Evolutionary conservation across 1,140 invertebrate species (phyloP).

Genomic region (Atta texana): DNA sequence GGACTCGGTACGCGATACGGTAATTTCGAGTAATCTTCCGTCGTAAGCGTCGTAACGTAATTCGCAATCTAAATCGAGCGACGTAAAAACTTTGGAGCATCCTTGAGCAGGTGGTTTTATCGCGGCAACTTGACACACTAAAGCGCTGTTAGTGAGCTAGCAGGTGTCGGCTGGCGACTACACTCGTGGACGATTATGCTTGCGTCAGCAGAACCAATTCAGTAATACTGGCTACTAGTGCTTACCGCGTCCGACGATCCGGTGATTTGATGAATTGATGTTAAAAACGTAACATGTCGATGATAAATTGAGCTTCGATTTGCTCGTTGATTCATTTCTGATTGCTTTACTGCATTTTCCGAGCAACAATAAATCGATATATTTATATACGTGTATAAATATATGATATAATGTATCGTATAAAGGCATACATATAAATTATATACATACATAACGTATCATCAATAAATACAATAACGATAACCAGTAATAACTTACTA

Average conservation of each 20-base stretch:
- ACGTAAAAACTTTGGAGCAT: conserved; percentile 53
- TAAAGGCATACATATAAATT: not conserved
- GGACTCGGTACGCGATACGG: conserved; percentile 18
- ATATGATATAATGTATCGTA: not conserved
- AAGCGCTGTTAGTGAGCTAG: conserved; percentile 38
- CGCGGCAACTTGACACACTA: conserved; percentile 59
- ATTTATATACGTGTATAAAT: not conserved
- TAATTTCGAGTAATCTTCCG: conserved; percentile 36
- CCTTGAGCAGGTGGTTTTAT: conserved; percentile 60
- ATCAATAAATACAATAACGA: not conserved
- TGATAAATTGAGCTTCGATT: conserved; percentile 31
- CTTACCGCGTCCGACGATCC: conserved; percentile 19
- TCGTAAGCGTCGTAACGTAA: conserved; percentile 43
- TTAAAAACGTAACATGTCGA: conserved; percentile 28
- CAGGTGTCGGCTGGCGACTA: conserved; percentile 41
- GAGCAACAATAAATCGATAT: not conserved
- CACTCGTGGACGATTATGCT: conserved; percentile 38
- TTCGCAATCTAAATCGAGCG: conserved; percentile 42
- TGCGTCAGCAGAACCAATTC: conserved; percentile 59
- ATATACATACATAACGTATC: not conserved
- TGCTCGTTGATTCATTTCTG: not conserved
- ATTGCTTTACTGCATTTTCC: not conserved
- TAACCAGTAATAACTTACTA: not conserved
- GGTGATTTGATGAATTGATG: conserved; percentile 9
- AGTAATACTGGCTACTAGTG: conserved; percentile 4